These are phyloP conservation scores for Argya squamiceps DNA, from an alignment of 2,797 vertebrate species.

Conservation along the genomic window DNA sequence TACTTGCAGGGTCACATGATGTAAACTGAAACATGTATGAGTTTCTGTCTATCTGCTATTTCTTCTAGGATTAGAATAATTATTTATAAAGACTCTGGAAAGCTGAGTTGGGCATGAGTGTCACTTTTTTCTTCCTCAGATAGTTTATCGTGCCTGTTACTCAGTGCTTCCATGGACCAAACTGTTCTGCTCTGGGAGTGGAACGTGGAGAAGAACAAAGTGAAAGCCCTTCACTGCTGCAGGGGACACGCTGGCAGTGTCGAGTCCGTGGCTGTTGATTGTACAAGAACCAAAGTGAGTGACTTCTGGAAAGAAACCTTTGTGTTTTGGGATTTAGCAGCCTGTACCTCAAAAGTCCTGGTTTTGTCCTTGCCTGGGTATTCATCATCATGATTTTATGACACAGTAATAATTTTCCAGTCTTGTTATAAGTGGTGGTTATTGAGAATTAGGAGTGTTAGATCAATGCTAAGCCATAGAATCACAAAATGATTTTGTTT, in stretches of 20 bases:
- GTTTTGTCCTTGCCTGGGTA: not conserved
- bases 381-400: not conserved
- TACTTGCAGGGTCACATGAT: not conserved
- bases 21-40: accelerated
- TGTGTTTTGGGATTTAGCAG: not conserved
- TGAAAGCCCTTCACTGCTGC: conserved; percentile 92
- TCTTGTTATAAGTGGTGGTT: not conserved
- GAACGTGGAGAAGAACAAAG: conserved; percentile 90
- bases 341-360: not conserved
- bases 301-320: not conserved
- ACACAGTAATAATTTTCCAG: not conserved
- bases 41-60: not conserved
- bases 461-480: not conserved
- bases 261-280: conserved; percentile 87
- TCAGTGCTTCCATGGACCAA: conserved; percentile 95
- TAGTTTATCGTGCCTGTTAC: conserved; percentile 79
- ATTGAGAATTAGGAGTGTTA: not conserved
- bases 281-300: conserved; percentile 86
- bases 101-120: not conserved
- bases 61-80: not conserved
- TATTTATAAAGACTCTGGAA: not conserved
- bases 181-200: conserved; percentile 95
- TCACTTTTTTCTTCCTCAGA: conserved; percentile 58
- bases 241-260: conserved; percentile 93
- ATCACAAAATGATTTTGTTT: not conserved